Evolutionary conservation across 1,140 invertebrate genomes (phyloP).

Genomic region (Drosophila bocki): DNA sequence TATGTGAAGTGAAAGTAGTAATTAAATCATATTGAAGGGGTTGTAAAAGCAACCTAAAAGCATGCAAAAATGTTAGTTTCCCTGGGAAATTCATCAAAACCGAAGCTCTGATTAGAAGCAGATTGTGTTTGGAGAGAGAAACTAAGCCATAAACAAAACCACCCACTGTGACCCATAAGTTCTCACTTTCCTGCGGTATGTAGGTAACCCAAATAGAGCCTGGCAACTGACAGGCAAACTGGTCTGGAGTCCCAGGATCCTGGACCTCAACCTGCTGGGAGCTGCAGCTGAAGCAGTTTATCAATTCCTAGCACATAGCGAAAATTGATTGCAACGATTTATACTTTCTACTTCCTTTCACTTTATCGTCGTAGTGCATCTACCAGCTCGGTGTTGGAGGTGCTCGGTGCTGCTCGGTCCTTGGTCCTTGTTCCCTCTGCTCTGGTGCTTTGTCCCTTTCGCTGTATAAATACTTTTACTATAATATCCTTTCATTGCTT

Average conservation of each 20-base stretch:
- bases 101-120: conserved; percentile 23
- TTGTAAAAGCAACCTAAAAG: not conserved
- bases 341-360: conserved; percentile 84
- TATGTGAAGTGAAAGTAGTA: conserved; percentile 22
- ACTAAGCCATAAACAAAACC: conserved; percentile 27
- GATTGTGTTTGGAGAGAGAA: conserved; percentile 1
- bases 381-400: conserved; percentile 30
- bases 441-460: conserved; percentile 63
- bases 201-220: conserved; percentile 66
- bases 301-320: conserved; percentile 81
- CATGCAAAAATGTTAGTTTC: not conserved
- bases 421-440: conserved; percentile 11
- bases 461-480: conserved; percentile 79
- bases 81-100: conserved; percentile 27
- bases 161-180: conserved; percentile 37
- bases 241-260: conserved; percentile 10
- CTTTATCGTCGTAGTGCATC: conserved; percentile 74
- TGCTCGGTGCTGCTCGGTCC: conserved; percentile 1
- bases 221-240: conserved; percentile 44
- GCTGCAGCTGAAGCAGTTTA: conserved; percentile 67
- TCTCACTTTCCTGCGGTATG: conserved; percentile 52
- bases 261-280: conserved; percentile 34
- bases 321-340: conserved; percentile 84
- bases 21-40: not conserved
- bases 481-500: conserved; percentile 83